Base-by-base conservation (phyloP, 2,797 vertebrate genomes). In the Pangasius djambal region DNA sequence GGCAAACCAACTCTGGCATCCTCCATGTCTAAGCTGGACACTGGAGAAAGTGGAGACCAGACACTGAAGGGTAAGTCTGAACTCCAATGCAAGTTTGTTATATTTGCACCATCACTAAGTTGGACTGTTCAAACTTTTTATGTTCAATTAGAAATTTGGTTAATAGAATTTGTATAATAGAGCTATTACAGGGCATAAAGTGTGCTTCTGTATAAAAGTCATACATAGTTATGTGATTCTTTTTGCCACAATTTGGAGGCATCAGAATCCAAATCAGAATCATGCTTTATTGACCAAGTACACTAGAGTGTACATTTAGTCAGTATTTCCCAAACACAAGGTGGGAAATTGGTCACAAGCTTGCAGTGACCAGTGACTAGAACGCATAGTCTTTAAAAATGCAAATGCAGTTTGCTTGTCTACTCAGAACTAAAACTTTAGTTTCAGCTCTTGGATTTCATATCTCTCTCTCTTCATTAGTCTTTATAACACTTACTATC, bases 1-100 rank as follows among this genome's bases (percentile, higher is more conserved):
- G 89, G 82, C 4, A 89, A 85, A 20, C 63, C 50, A 52, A 88
- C 82, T 82, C 70, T 69, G 55, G 40, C 7, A 31, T 75, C 22
- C 1, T 89, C 85, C 2, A 61, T 65, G 10, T 86, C 89, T 50
- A 88, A 81, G 50, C 85, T 61, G 6, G 83, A 86, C n/a, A 89
- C 91, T 91, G n/a, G 7, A 81, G 85, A 81, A 79, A 52, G 61
- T 78, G 22, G 59, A 63, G 15, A 52, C 22, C 20, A 34, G 4
- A 81, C 1, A 81, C 3, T 65, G 20, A 34, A 69, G 16, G 10
- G 15, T 28, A 81, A 25, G 18, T 37, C 55, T 25, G 9, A 22
- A 37, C 16, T 81, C 10, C 52, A 34, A 37, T 25, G n/a, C 13
- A 40, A 55, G 44, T 3, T 25, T 79, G 4, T 31, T 61, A 25